Base-by-base conservation (phyloP, 2,113 vertebrate species). In the Colossoma macropomum region DNA sequence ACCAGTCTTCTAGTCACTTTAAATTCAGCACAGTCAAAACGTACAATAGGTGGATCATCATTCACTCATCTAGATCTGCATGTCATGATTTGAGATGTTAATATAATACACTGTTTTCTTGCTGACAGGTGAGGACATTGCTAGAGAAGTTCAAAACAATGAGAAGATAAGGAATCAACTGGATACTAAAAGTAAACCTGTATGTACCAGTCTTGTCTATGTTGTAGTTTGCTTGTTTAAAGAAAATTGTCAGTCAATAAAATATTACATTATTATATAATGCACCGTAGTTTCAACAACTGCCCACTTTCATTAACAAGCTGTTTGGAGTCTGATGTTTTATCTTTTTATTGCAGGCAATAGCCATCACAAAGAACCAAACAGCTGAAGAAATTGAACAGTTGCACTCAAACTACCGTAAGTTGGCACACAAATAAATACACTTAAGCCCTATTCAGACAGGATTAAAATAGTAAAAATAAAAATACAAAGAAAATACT, bases 331-430 rank as follows among this genome's bases (percentile, higher is more conserved):
- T 68, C 89, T 79, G 74, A 45, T 3, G 32, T 45, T 75, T 87
- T 71, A 7, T 30, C 0, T 82, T 56, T 81, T 16, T 87, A 66
- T 90, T 94, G 45, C 89, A 98, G 97, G 92, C 89, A 71, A 88
- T 99, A 95, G 89, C 94, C 86, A 97, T 98, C 90, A 94, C 94
- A n/a, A 99, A 98, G 91, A 93, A 95, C 45, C 95, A 96, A 86
- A 96, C 95, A 25, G 94, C 96, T 87, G 86, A 95, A 66, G 95
- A 99, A 92, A 98, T 99, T 86, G 96, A 99, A 41, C 92, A 95
- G 87, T 88, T 98, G 86, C 97, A 98, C 41, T 87, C 94, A 81
- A 91, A 91, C 68, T 99, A 99, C 78, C 94, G 98, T 99, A 94
- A 98, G 98, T 97, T 74, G 12, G 10, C n/a, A 48, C 11, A 16